Conservation (phyloP, 2,888 invertebrate genomes). For the Stramonita haemastoma region DNA sequence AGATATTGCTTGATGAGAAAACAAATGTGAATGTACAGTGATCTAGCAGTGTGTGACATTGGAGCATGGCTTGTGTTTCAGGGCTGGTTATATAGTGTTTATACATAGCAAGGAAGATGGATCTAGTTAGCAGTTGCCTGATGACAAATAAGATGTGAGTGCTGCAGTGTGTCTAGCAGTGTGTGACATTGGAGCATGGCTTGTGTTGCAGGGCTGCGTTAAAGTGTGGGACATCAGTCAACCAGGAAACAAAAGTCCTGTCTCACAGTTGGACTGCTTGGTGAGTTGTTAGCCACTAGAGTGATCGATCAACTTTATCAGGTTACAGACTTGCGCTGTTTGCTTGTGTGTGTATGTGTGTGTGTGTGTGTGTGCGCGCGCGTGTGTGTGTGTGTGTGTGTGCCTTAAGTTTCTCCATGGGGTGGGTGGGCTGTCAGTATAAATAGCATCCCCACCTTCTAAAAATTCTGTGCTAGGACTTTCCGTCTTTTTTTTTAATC, state of each 20-base stretch:
- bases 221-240: conserved; percentile 98
- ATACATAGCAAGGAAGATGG: no score
- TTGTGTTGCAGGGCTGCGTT: conserved; percentile 86
- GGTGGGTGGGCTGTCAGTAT: no score
- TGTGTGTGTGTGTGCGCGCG: neutral
- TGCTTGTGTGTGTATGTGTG: neutral
- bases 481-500: no score
- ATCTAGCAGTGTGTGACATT: no score
- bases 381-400: neutral
- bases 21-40: no score
- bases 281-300: conserved; percentile 78
- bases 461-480: no score
- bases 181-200: neutral
- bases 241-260: conserved; percentile 89
- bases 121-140: no score
- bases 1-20: no score
- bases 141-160: no score
- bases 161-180: no score
- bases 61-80: conserved; percentile 57
- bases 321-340: neutral
- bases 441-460: no score
- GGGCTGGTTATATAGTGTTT: no score
- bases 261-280: conserved; percentile 92
- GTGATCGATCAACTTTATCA: neutral
- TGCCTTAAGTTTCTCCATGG: neutral